These are phyloP conservation scores for Nysson spinosus DNA, from an alignment of 2,888 invertebrate species.

Conservation along the genomic window DNA sequence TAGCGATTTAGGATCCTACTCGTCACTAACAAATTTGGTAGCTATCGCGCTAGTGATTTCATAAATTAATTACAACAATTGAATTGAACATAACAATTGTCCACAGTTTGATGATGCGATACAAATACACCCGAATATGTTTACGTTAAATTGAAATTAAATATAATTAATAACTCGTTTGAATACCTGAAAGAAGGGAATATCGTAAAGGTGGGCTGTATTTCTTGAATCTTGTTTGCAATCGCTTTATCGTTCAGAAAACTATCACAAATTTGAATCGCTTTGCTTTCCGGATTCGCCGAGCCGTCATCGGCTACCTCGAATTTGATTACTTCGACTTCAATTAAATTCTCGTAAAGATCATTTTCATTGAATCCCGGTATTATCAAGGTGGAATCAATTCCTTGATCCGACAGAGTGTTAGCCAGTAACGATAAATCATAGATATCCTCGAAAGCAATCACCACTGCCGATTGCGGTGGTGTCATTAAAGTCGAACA, in stretches of 20 bases:
- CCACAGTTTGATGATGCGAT: too few species aligned
- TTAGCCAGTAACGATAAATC: conserved; percentile 72
- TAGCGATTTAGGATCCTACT: too few species aligned
- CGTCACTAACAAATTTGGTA: too few species aligned
- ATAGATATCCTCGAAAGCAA: conserved; percentile 71
- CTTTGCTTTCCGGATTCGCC: conserved; percentile 46
- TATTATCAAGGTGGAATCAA: conserved; percentile 69
- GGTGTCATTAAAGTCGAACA: conserved; percentile 66
- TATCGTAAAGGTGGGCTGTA: conserved; percentile 71
- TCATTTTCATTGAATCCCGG: conserved; percentile 48
- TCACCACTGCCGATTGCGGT: conserved; percentile 68
- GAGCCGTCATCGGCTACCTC: conserved; percentile 44
- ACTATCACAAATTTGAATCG: conserved; percentile 64
- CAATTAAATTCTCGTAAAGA: conserved; percentile 68
- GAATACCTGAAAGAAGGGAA: conserved; percentile 74
- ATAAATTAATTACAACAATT: too few species aligned
- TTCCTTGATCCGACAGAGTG: conserved; percentile 71
- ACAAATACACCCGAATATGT: too few species aligned
- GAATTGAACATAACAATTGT: too few species aligned
- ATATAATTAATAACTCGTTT: too few species aligned
- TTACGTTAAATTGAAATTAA: conserved; percentile 3
- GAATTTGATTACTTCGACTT: conserved; percentile 65
- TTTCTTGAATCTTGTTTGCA: conserved; percentile 56
- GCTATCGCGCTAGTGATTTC: too few species aligned
- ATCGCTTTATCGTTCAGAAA: conserved; percentile 64